These are phyloP conservation scores for Beris chalybata DNA, from an alignment of 2,888 invertebrate species.

Conservation along the genomic window DNA sequence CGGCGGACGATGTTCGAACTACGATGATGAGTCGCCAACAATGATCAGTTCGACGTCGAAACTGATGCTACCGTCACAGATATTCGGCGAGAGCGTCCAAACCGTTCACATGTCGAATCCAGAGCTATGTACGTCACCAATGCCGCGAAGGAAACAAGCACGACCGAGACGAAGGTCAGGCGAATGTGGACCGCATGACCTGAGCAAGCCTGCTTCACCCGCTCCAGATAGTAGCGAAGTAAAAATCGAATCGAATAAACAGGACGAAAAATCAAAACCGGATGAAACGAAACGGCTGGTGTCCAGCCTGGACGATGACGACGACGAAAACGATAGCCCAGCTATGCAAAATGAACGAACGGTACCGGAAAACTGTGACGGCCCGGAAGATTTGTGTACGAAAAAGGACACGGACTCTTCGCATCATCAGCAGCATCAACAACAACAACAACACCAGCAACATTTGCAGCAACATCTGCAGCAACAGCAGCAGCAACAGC, in stretches of 20 bases:
- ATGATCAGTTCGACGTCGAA: constrained; percentile 50
- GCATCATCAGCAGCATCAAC: constrained; percentile 24
- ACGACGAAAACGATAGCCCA: constrained; percentile 18
- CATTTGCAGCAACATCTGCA: constrained; percentile 49
- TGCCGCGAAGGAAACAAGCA: constrained; percentile 83
- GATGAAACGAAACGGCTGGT: neutral
- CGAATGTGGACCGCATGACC: constrained; percentile 68
- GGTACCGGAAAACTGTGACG: constrained; percentile 45
- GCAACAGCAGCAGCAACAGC: constrained; percentile 45
- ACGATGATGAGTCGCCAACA: constrained; percentile 56
- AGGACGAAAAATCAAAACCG: constrained; percentile 46
- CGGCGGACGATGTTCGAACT: constrained; percentile 49
- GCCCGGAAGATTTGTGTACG: constrained; percentile 56
- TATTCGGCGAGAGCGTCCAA: constrained; percentile 53
- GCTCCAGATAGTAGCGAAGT: constrained; percentile 48
- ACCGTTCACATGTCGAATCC: constrained; percentile 54
- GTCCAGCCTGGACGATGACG: constrained; percentile 9
- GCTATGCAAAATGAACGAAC: neutral
- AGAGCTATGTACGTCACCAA: constrained; percentile 71
- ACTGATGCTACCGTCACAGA: constrained; percentile 52
- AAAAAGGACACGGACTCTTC: constrained; percentile 46
- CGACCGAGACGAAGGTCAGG: constrained; percentile 82
- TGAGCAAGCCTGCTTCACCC: constrained; percentile 54
- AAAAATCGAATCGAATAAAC: constrained; percentile 60
- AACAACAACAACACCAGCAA: constrained; percentile 43